phyloP scores from a whole-genome alignment of 2,888 invertebrate genomes.

The Lochmaea capreae region DNA sequence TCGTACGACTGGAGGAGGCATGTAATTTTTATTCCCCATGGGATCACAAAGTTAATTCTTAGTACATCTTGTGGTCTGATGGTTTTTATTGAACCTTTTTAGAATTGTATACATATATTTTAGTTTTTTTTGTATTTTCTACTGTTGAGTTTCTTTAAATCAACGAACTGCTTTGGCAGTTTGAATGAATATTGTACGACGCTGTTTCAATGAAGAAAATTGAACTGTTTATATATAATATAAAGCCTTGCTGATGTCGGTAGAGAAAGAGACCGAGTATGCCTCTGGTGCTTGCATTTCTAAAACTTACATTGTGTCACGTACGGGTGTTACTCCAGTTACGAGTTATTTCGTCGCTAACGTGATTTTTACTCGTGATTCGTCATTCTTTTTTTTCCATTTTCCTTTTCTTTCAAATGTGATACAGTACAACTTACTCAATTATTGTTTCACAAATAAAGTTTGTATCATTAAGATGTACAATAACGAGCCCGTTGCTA shows the following conservation, averaged over 20 bases:
- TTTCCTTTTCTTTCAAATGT: slow-evolving; percentile 13
- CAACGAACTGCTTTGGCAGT: not conserved
- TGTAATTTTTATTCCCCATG: too few species aligned
- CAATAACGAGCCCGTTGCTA: too few species aligned
- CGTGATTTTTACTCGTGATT: slow-evolving; percentile 48
- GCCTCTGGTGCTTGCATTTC: slow-evolving; percentile 45
- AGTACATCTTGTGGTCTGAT: too few species aligned
- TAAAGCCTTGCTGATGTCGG: slow-evolving; percentile 7
- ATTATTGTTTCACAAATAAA: not conserved
- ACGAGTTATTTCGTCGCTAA: slow-evolving; percentile 48
- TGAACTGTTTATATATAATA: slow-evolving; percentile 14
- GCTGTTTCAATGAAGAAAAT: slow-evolving; percentile 3
- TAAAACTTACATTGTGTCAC: slow-evolving; percentile 54
- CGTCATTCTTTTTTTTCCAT: slow-evolving; percentile 40
- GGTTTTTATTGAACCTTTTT: too few species aligned
- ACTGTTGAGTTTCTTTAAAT: not conserved
- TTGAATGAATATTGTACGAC: not conserved
- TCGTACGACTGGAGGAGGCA: too few species aligned
- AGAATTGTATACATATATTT: too few species aligned
- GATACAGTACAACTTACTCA: not conserved
- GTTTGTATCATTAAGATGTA: not conserved
- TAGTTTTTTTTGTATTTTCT: too few species aligned
- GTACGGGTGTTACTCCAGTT: slow-evolving; percentile 53
- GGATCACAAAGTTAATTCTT: too few species aligned
- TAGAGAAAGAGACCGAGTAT: slow-evolving; percentile 28